phyloP scores from a whole-genome alignment of 2,888 invertebrate genomes.

The Laspeyria flexula region DNA sequence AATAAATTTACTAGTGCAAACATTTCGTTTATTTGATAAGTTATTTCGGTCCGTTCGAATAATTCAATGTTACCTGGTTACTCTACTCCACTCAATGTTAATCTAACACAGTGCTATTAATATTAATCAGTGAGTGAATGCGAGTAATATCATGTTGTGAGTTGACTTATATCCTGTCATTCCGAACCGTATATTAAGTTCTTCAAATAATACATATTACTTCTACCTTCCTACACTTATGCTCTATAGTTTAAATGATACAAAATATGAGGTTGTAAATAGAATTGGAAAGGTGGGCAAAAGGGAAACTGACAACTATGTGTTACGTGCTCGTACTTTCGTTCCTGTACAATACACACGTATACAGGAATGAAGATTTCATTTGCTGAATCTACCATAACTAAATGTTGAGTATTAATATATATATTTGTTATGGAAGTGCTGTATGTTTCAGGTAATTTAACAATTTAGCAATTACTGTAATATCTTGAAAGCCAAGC shows the following conservation, averaged over 20 bases:
- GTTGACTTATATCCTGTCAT: slow-evolving; percentile 49
- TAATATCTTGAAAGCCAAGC: too few relatives aligned
- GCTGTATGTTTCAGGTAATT: too few relatives aligned
- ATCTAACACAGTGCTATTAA: slow-evolving; percentile 43
- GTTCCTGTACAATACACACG: background rate
- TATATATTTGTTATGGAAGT: too few relatives aligned
- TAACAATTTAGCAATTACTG: too few relatives aligned
- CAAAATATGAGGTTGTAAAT: slow-evolving; percentile 3
- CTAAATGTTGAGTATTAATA: too few relatives aligned
- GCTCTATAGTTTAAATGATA: background rate
- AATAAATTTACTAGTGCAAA: slow-evolving; percentile 17
- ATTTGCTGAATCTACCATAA: too few relatives aligned
- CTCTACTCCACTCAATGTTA: slow-evolving; percentile 32
- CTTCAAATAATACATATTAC: slow-evolving; percentile 17
- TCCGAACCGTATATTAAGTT: slow-evolving; percentile 23
- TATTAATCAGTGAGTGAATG: slow-evolving; percentile 46
- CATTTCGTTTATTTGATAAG: slow-evolving; percentile 23
- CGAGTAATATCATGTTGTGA: slow-evolving; percentile 39
- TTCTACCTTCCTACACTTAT: slow-evolving; percentile 12
- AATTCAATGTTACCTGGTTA: slow-evolving; percentile 37
- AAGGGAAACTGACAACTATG: slow-evolving; percentile 19
- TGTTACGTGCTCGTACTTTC: background rate
- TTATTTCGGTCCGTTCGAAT: slow-evolving; percentile 21
- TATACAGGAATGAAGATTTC: too few relatives aligned
- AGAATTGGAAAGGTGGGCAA: slow-evolving; percentile 20